Percentiles rank a stretch among this genome's conserved stretches.
These are phyloP conservation scores for Buphagus erythrorhynchus DNA, from an alignment of 2,797 vertebrate species.

Conservation along the genomic window DNA sequence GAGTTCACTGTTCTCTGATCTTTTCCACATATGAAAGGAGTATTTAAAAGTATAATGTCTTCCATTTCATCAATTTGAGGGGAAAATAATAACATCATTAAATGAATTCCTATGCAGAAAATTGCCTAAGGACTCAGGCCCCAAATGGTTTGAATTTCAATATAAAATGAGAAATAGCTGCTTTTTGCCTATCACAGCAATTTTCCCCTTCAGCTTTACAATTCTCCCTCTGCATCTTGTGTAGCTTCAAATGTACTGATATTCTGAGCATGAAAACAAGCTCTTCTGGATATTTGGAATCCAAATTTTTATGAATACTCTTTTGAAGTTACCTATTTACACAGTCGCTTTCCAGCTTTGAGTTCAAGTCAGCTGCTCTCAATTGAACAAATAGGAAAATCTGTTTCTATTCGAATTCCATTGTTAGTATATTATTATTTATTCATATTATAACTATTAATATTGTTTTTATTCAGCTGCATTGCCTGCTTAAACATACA, in stretches of 20 bases:
- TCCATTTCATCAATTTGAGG: conserved; percentile 14
- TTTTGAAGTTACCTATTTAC: conserved; percentile 24
- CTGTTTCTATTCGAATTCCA: background rate
- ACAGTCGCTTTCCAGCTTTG: background rate
- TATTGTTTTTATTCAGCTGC: background rate
- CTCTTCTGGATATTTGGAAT: conserved; percentile 45
- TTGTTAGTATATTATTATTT: background rate
- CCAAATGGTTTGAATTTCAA: conserved; percentile 43
- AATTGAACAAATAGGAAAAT: background rate
- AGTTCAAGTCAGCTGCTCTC: background rate
- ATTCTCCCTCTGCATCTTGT: background rate
- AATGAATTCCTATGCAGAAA: conserved; percentile 37
- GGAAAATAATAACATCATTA: conserved; percentile 52
- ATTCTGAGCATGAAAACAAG: conserved; percentile 40
- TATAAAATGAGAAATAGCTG: conserved; percentile 53
- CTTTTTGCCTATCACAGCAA: conserved; percentile 49
- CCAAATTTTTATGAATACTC: conserved; percentile 8
- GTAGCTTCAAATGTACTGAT: conserved; percentile 44
- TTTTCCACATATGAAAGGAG: conserved; percentile 18
- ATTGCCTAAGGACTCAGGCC: conserved; percentile 36
- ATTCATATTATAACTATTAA: background rate
- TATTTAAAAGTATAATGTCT: conserved; percentile 59
- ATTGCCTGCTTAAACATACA: background rate
- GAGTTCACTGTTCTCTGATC: conserved; percentile 9
- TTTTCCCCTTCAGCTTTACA: conserved; percentile 48